Percentiles rank a stretch among this genome's conserved stretches.
Conservation (phyloP, 2,888 invertebrate genomes). For the Conomelus anceps region DNA sequence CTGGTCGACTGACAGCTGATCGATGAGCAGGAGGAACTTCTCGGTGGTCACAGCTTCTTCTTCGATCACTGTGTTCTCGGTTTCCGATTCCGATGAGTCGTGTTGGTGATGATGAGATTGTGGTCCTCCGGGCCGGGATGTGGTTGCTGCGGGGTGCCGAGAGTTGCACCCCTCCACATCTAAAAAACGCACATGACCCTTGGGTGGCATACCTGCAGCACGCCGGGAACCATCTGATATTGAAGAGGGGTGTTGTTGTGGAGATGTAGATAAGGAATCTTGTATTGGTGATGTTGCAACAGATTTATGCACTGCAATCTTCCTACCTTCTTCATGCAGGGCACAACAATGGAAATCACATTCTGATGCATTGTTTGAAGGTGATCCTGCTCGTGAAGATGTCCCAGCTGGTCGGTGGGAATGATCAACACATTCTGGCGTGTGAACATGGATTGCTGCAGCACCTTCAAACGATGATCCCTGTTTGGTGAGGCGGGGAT, state of each 20-base stretch:
- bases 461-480: constrained; percentile 62
- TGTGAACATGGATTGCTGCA: constrained; percentile 71
- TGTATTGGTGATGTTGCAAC: constrained; percentile 90
- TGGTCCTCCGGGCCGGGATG: constrained; percentile 29
- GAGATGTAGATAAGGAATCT: constrained; percentile 45
- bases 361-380: constrained; percentile 54
- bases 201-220: constrained; percentile 33
- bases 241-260: constrained; percentile 40
- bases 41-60: constrained; percentile 84
- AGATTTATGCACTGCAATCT: constrained; percentile 86
- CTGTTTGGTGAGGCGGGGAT: constrained; percentile 46
- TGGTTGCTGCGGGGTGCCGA: constrained; percentile 28
- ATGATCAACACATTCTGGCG: constrained; percentile 68
- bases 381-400: constrained; percentile 47
- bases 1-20: constrained; percentile 87
- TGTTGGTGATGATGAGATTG: constrained; percentile 33
- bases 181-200: constrained; percentile 63
- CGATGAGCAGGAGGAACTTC: constrained; percentile 87
- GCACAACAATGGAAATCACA: constrained; percentile 96
- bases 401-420: constrained; percentile 49
- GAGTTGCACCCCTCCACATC: constrained; percentile 56
- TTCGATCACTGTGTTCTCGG: constrained; percentile 87
- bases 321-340: constrained; percentile 84
- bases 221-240: constrained; percentile 39
- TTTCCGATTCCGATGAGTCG: constrained; percentile 80